Evolutionary conservation across 2,113 vertebrate genomes (phyloP).

Genomic region (Myrmecophaga tridactyla): DNA sequence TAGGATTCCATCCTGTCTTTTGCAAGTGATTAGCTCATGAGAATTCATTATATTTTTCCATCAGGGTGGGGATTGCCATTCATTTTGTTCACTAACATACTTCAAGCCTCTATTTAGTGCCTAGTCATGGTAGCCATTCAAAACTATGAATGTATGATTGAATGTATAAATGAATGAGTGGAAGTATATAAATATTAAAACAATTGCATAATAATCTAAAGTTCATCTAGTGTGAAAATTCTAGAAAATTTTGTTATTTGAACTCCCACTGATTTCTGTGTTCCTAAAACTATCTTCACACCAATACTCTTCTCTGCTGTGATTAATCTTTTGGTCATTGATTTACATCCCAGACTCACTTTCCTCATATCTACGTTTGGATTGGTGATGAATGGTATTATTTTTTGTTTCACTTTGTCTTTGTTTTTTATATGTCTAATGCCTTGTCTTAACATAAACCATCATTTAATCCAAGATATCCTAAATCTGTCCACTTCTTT

Average conservation of each 20-base stretch:
- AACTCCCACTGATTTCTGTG: not conserved
- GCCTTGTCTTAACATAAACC: not conserved
- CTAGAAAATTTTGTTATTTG: not conserved
- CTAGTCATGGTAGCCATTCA: not conserved
- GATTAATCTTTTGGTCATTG: not conserved
- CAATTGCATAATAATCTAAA: not conserved
- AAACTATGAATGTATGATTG: not conserved
- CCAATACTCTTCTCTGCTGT: not conserved
- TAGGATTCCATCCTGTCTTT: not conserved
- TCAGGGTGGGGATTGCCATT: not conserved
- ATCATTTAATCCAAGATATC: not conserved
- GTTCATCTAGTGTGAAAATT: not conserved
- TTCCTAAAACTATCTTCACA: not conserved
- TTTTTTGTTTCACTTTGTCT: not conserved
- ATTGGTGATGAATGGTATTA: not conserved
- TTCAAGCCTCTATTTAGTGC: not conserved
- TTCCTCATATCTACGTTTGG: not conserved
- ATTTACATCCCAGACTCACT: not conserved
- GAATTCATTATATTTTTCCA: not conserved
- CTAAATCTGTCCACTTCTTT: not conserved
- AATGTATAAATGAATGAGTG: not conserved
- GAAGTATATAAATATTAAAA: not conserved
- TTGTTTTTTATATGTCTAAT: not conserved
- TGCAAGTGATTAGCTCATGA: not conserved
- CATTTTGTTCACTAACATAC: not conserved